Evolutionary conservation across 2,113 vertebrate species (phyloP), one percentile per base, ranked within the genome.

Genomic region (Anguilla japonica): DNA sequence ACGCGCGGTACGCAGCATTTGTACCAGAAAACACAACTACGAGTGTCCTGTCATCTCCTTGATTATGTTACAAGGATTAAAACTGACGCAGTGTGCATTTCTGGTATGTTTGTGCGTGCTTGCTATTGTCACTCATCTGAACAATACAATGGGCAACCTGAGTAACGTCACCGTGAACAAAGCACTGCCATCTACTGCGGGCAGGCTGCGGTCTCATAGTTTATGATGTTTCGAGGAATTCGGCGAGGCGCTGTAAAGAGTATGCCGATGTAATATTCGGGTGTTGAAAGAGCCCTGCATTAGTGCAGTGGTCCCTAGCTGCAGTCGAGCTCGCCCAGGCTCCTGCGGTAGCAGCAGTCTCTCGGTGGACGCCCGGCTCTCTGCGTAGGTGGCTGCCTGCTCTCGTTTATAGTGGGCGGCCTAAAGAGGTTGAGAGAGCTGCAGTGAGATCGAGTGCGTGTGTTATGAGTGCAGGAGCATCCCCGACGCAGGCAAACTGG

Each of bases 331-430:
- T 86, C 56, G 8, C 4, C 9, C 34, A 46, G 53, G 50, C 15
- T 81, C 85, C 29, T 4, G 40, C 26, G 20, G 53, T 5, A 16
- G 26, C 71, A 8, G 39, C 71, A 8, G 57, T 50, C 29, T 43
- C 18, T 34, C 71, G 16, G 46, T 6, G n/a, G 75, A 39, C 29
- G 75, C 84, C 50, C 13, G 50, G 84, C 41, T n/a, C 16, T 46
- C 63, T 40, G 84, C 56, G 84, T 85, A 53, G 84, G 75, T 75
- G 84, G 75, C 46, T 79, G 84, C 40, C 84, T 39, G 84, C 29
- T 85, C 34, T n/a, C 29, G 14, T 41, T 56, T 20, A 20, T 29
- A 22, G 85, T 81, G 85, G 79, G 79, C 26, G 8, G 40, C 41
- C 85, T 81, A 63, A 63, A 79, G 75, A 40, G 50, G n/a, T 29